Conservation (phyloP, 2,113 vertebrate genomes). For the Pseudolaguvia tuberculata region DNA sequence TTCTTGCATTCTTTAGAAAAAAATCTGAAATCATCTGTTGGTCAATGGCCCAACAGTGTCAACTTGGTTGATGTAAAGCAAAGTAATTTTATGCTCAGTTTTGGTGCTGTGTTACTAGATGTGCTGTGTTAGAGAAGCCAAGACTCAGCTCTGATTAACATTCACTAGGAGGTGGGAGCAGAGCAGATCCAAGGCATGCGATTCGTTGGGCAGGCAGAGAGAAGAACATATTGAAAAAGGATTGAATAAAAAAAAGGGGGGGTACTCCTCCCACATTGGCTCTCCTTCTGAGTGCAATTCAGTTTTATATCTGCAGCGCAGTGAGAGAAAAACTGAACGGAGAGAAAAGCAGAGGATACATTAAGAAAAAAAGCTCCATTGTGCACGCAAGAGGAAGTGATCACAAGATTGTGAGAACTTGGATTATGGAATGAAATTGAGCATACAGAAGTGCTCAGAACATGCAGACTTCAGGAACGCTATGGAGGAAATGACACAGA, state of each 20-base stretch:
- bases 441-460: slow-evolving; percentile 1
- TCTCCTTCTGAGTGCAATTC: slow-evolving; percentile 37
- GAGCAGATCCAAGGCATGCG: background rate
- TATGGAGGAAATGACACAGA: slow-evolving; percentile 5
- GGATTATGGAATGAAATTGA: slow-evolving; percentile 1
- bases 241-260: slow-evolving; percentile 47
- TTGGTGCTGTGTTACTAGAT: slow-evolving; percentile 5
- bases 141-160: slow-evolving; percentile 51
- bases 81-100: slow-evolving; percentile 12
- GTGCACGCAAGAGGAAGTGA: background rate
- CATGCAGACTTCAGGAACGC: slow-evolving; percentile 3
- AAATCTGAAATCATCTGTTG: no score
- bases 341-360: slow-evolving; percentile 23
- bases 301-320: slow-evolving; percentile 39
- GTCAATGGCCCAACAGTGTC: no score
- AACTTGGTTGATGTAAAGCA: background rate
- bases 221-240: slow-evolving; percentile 65
- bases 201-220: slow-evolving; percentile 58
- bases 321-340: slow-evolving; percentile 24
- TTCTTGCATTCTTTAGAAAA: no score
- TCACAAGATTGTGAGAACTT: slow-evolving; percentile 21
- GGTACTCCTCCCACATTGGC: slow-evolving; percentile 44
- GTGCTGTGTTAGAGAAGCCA: background rate
- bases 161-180: slow-evolving; percentile 40
- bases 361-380: slow-evolving; percentile 13